Percentiles rank a stretch among this genome's conserved stretches.
These are phyloP conservation scores for Vespertilio murinus DNA, from an alignment of 2,797 vertebrate genomes.

Conservation along the genomic window DNA sequence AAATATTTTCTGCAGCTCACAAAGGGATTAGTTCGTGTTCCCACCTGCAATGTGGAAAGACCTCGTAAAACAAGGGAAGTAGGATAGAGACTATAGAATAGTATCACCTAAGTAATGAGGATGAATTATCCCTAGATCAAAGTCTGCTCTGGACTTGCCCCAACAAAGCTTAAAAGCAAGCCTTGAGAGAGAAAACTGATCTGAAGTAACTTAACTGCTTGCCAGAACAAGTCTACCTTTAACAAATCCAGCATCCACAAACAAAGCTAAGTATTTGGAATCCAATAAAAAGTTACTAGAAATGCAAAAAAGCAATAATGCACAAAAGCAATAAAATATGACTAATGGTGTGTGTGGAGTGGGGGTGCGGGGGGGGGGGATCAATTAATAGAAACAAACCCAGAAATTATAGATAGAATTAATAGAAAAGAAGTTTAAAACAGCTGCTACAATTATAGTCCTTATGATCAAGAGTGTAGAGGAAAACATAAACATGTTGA, in stretches of 20 bases:
- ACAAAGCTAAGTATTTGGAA: not conserved
- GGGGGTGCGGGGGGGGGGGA: too few species aligned
- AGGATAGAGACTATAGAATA: not conserved
- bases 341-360: not conserved
- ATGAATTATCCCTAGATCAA: conserved; percentile 7
- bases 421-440: not conserved
- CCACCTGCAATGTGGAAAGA: not conserved
- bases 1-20: not conserved
- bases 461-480: not conserved
- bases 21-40: not conserved
- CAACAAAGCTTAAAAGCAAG: conserved; percentile 8
- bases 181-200: not conserved
- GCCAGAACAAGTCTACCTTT: conserved; percentile 22
- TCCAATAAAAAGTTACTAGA: not conserved
- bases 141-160: conserved; percentile 24
- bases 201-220: not conserved
- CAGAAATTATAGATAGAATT: not conserved
- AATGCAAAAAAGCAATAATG: not conserved
- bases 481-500: not conserved
- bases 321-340: not conserved
- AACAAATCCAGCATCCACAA: not conserved
- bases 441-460: not conserved
- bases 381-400: not conserved
- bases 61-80: not conserved
- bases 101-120: not conserved